Conservation (phyloP, 2,888 invertebrate species). For the Neoascia interrupta region DNA sequence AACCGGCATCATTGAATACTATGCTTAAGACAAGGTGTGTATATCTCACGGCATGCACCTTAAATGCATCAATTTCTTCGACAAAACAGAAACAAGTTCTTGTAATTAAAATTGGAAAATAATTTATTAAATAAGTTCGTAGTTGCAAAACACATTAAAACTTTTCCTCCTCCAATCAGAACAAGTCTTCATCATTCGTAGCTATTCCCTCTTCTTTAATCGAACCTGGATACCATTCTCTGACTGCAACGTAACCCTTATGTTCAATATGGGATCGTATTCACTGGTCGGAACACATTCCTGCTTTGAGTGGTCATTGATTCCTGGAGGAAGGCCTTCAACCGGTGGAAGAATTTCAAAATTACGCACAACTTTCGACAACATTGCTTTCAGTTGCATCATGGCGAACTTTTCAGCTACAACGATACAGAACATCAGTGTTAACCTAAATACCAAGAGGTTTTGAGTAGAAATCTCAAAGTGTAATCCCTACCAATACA, state of each 20-base stretch:
- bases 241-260: constrained; percentile 80
- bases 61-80: no score
- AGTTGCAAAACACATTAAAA: no score
- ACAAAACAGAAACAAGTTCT: no score
- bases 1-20: no score
- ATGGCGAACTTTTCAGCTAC: constrained; percentile 80
- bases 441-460: background rate
- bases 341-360: constrained; percentile 78
- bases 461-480: no score
- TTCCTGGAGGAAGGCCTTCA: constrained; percentile 77
- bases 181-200: no score
- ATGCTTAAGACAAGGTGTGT: no score
- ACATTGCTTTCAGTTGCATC: constrained; percentile 81
- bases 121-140: no score
- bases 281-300: constrained; percentile 73
- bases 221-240: constrained; percentile 79
- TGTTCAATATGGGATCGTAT: constrained; percentile 78
- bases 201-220: constrained; percentile 71
- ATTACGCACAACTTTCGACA: constrained; percentile 81
- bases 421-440: background rate
- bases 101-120: no score
- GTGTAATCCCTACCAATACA: constrained; percentile 73
- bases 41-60: no score
- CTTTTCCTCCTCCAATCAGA: no score
- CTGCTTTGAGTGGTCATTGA: constrained; percentile 69